Evolutionary conservation across 30 jellyfish, hydroid and myxozoan genomes (phyloP).

Genomic region (Hydractinia symbiolongicarpus): DNA sequence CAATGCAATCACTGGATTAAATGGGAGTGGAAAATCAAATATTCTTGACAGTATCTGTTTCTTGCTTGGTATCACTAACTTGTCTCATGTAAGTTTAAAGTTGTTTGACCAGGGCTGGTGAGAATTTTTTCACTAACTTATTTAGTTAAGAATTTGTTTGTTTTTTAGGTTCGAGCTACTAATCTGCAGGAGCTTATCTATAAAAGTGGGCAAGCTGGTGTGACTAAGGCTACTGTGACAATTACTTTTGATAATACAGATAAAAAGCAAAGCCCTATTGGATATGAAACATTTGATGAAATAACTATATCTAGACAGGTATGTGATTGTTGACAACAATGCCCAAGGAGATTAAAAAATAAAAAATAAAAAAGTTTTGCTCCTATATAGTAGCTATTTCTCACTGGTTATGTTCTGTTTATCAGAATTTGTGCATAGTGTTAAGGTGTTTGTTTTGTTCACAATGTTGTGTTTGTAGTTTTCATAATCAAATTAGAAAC

Average conservation of each 20-base stretch:
- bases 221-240: constrained; percentile 90
- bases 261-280: constrained; percentile 86
- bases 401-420: too few species aligned
- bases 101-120: neutral
- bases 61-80: constrained; percentile 79
- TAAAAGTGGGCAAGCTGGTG: constrained; percentile 97
- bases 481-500: too few species aligned
- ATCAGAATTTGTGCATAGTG: too few species aligned
- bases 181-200: constrained; percentile 80
- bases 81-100: constrained; percentile 56
- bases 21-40: constrained; percentile 97
- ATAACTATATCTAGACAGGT: constrained; percentile 95
- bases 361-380: neutral
- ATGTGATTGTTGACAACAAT: neutral
- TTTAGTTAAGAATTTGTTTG: neutral
- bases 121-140: neutral
- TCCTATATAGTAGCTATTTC: too few species aligned
- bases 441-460: too few species aligned
- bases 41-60: constrained; percentile 91
- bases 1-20: constrained; percentile 94
- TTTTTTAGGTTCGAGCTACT: constrained; percentile 77
- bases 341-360: neutral
- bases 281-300: constrained; percentile 89
- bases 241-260: constrained; percentile 80
- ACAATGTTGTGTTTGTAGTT: too few species aligned